Conservation (phyloP, 2,797 vertebrate genomes). For the Lagodon rhomboides region DNA sequence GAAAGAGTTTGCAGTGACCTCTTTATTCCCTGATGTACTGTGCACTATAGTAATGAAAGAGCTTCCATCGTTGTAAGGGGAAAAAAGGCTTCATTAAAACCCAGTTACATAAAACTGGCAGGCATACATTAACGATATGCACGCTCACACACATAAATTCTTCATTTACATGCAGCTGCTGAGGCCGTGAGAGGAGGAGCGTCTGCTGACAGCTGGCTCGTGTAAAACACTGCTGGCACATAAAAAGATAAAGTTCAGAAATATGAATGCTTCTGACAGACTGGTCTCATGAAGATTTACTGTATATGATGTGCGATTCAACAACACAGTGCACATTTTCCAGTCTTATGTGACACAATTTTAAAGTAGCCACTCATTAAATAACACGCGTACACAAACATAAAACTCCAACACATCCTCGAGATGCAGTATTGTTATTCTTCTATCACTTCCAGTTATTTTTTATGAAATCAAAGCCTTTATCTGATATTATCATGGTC, state of each 20-base stretch:
- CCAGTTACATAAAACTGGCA: neutral
- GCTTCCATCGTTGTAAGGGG: conserved; percentile 3
- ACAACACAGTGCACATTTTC: neutral
- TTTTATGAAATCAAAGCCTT: neutral
- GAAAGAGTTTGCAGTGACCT: conserved; percentile 7
- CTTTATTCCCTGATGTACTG: neutral
- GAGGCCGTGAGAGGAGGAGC: conserved; percentile 16
- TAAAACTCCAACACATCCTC: neutral
- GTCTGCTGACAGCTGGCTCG: conserved; percentile 11
- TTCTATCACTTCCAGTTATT: neutral
- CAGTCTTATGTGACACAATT: neutral
- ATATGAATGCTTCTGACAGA: neutral
- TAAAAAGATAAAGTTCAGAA: neutral
- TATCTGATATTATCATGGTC: neutral
- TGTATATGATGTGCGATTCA: neutral
- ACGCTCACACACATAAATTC: conserved; percentile 12
- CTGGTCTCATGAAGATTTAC: neutral
- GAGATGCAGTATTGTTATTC: neutral
- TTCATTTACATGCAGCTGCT: conserved; percentile 36
- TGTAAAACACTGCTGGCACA: conserved; percentile 11
- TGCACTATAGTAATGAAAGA: neutral
- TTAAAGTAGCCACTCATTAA: neutral
- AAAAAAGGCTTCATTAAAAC: conserved; percentile 14
- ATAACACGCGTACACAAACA: neutral
- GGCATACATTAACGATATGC: conserved; percentile 14